Base-by-base conservation (phyloP, 2,113 vertebrate genomes). In the Perca fluviatilis region DNA sequence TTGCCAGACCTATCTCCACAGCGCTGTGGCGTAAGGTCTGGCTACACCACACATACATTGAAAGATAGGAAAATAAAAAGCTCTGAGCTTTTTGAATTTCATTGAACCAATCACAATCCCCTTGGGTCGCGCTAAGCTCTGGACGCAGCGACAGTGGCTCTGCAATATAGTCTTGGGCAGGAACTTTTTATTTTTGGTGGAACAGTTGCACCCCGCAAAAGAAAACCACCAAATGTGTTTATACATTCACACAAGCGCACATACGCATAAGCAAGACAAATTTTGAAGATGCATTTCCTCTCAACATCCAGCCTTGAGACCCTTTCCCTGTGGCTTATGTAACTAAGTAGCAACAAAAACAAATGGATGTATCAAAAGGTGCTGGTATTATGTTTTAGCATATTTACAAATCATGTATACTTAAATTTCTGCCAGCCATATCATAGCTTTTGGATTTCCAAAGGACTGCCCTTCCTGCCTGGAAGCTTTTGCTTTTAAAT, bases 291-390 rank as follows among this genome's bases (percentile, higher is more conserved):
- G 64, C 46, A n/a, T 73, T 83, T n/a, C 43, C n/a, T 72, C 49
- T 72, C 23, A 40, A 16, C 15, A 33, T 74, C 14, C 49, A 81
- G 79, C 69, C 73, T 77, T 23, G 47, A 64, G 75, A 69, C 68
- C 30, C 21, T 75, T 49, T 64, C 54, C 62, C 76, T 68, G 66
- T 46, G 33, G 72, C 40, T 84, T 63, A 83, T 56, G 49, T 77
- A 69, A 84, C 10, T 2, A 80, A 66, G 76, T 25, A 51, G 68
- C 36, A 64, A 74, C 65, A 57, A 63, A 82, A 85, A 87, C 61
- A 83, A 68, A 70, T 21, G 40, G 15, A 66, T 23, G 57, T 77
- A 74, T 83, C 82, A 5, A 5, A 77, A 58, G 74, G 30, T 46
- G 30, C 56, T 25, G 40, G 7, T 69, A 14, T 50, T 57, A 23